Evolutionary conservation across 2,113 vertebrate species (phyloP).

Genomic region (Corydoras sp.): DNA sequence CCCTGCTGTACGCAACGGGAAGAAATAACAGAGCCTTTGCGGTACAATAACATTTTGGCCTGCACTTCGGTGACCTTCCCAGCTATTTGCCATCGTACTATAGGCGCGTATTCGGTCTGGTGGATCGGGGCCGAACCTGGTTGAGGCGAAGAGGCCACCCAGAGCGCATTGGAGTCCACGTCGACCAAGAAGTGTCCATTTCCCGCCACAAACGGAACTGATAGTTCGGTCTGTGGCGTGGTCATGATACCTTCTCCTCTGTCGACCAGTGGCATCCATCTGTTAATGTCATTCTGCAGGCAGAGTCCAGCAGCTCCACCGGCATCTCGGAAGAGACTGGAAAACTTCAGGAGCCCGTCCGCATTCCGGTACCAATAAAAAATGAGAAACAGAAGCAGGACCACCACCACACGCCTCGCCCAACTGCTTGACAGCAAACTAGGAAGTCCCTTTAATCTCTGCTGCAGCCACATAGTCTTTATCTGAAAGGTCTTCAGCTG

Average conservation of each 20-base stretch:
- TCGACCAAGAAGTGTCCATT: constrained; percentile 84
- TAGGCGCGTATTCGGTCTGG: constrained; percentile 69
- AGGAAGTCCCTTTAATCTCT: constrained; percentile 75
- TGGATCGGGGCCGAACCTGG: constrained; percentile 64
- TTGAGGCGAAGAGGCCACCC: constrained; percentile 70
- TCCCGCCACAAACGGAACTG: constrained; percentile 74
- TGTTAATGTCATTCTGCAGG: constrained; percentile 70
- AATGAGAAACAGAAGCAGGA: constrained; percentile 73
- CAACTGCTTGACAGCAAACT: constrained; percentile 91
- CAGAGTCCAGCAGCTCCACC: constrained; percentile 71
- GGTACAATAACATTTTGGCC: constrained; percentile 69
- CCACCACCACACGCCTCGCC: constrained; percentile 78
- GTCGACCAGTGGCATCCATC: constrained; percentile 68
- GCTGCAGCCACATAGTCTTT: not conserved
- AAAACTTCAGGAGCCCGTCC: constrained; percentile 60
- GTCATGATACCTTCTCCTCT: constrained; percentile 61
- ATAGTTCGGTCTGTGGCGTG: constrained; percentile 51
- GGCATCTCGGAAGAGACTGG: constrained; percentile 58
- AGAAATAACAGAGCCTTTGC: constrained; percentile 76
- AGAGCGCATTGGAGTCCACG: constrained; percentile 73
- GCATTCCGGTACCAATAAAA: constrained; percentile 81
- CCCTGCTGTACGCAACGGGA: constrained; percentile 69
- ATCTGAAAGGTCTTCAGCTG: too few species aligned
- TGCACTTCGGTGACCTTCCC: constrained; percentile 61
- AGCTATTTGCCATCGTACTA: constrained; percentile 65